A percentile compares a stretch with the other conserved stretches of the same genome.
Evolutionary conservation across 2,113 vertebrate species (phyloP).

Genomic region (Verasper variegatus): DNA sequence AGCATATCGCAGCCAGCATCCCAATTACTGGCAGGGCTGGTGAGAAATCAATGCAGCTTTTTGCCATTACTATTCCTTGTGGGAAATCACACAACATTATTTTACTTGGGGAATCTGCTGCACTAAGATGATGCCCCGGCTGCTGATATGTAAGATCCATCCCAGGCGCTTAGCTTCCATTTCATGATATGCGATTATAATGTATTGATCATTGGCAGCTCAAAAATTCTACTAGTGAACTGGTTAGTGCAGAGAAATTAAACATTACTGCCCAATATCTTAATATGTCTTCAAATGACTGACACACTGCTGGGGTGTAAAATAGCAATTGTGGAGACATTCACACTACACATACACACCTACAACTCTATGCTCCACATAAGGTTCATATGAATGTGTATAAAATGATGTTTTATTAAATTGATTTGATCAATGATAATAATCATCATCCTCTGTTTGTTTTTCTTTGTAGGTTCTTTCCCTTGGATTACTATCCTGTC

Average conservation of each 20-base stretch:
- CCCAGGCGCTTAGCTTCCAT: constrained; percentile 10
- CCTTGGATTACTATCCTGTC: no score
- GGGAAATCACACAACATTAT: constrained; percentile 78
- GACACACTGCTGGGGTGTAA: not conserved
- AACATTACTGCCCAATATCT: constrained; percentile 1
- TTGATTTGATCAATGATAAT: no score
- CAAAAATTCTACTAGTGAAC: constrained; percentile 4
- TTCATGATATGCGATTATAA: constrained; percentile 25
- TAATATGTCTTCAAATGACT: not conserved
- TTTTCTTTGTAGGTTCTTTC: no score
- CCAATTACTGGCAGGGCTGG: constrained; percentile 79
- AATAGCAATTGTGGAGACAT: not conserved
- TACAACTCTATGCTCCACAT: not conserved
- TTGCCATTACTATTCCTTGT: constrained; percentile 74
- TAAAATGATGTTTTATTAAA: not conserved
- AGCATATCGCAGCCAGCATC: constrained; percentile 74
- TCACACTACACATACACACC: not conserved
- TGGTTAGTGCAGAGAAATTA: constrained; percentile 28
- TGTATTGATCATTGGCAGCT: constrained; percentile 26
- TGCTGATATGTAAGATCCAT: constrained; percentile 36
- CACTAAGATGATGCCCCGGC: constrained; percentile 23
- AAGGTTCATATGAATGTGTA: not conserved
- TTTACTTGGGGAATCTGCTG: constrained; percentile 46
- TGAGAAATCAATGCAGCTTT: constrained; percentile 77
- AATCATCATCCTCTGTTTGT: no score